Percentiles rank a stretch among this genome's conserved stretches.
These are phyloP conservation scores for Drosophila repletoides DNA, from an alignment of 1,140 invertebrate species.

Conservation along the genomic window DNA sequence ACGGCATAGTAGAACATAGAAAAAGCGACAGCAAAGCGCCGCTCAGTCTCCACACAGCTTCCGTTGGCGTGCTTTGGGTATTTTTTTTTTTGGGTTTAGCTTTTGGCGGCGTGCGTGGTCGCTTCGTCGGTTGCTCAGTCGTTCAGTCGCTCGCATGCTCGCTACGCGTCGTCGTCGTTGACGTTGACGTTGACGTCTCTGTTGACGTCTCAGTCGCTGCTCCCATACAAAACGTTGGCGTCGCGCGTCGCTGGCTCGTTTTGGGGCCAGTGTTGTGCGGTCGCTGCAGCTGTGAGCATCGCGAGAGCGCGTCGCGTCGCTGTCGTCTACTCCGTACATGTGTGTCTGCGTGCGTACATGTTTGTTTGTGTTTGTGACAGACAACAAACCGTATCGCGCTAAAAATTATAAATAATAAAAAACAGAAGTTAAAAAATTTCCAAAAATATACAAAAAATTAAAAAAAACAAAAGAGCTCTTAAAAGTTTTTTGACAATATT, in stretches of 20 bases:
- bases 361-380: constrained; percentile 28
- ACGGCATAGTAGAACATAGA: constrained; percentile 5
- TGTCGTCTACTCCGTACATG: constrained; percentile 9
- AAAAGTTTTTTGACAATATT: constrained; percentile 28
- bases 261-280: constrained; percentile 55
- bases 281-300: constrained; percentile 68
- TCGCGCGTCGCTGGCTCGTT: constrained; percentile 38
- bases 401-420: constrained; percentile 16
- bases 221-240: constrained; percentile 23
- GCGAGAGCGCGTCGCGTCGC: constrained; percentile 50
- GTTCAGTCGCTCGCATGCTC: background rate
- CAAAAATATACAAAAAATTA: background rate
- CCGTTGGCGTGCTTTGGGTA: constrained; percentile 36
- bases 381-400: constrained; percentile 42
- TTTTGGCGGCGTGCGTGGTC: constrained; percentile 35
- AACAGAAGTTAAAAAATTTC: background rate
- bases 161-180: constrained; percentile 7
- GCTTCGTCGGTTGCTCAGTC: background rate
- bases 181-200: background rate
- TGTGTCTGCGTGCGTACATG: constrained; percentile 15
- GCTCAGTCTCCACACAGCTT: constrained; percentile 62
- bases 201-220: constrained; percentile 2
- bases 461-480: background rate
- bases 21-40: constrained; percentile 35
- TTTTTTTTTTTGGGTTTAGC: background rate